Evolutionary conservation across 2,113 vertebrate species (phyloP), one percentile per base, ranked within the genome.

Genomic region (Abramis brama): DNA sequence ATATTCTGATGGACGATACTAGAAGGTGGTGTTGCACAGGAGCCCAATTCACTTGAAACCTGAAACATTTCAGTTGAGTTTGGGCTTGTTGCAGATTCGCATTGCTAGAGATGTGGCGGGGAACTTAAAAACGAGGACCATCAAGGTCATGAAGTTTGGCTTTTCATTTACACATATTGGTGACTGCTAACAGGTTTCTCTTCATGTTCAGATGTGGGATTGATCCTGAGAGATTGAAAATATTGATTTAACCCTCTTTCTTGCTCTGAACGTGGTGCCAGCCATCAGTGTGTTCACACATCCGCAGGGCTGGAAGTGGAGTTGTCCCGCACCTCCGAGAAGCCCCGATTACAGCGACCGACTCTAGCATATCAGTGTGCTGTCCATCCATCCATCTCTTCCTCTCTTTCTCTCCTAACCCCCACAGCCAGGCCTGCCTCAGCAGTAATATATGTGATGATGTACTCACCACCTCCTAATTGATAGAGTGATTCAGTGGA

Each of bases 211-310:
- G 96, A 96, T 96, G 95, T 95, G 92, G 94, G 95, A 99, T 98
- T 98, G 97, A 99, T 98, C 96, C 94, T 90, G 94, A 97, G 97
- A 98, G 97, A 99, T 98, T 98, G 97, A 97, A 99, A 98, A 97
- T 99, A 99, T 99, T 99, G 98, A 99, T 99, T 97, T 96, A 96
- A 96, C 96, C 96, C 95, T 93, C 95, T 95, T 94, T 94, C 80
- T 82, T 36, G 62, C 60, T 52, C 96, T 97, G 96, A 96, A 96
- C 96, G 95, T 95, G 94, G 94, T 96, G 96, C 95, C 96, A 96
- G 96, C 96, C 95, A 95, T 94, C 89, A 91, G 93, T 93, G 93
- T 95, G 95, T 97, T 97, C 96, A 96, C 97, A 97, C 97, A 95
- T 98, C 93, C 94, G 90, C 89, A 90, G 89, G 95, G 96, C 96